phyloP scores from a whole-genome alignment of 2,797 vertebrate species.

The Chloroceryle inda region DNA sequence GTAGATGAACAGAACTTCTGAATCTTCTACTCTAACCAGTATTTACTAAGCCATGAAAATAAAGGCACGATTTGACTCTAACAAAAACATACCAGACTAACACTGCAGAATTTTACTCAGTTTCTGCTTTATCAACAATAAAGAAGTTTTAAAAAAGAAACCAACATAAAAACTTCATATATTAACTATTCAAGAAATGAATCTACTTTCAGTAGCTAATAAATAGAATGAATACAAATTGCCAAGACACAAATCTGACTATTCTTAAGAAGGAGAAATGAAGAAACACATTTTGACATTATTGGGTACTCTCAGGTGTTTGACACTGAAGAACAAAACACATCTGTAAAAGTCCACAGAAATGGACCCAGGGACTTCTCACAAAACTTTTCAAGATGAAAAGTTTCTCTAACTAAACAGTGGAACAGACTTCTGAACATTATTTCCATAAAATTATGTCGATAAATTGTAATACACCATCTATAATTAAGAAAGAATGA shows the following conservation, averaged over 20 bases:
- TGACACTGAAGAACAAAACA: background rate
- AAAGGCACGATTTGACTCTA: background rate
- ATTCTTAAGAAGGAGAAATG: background rate
- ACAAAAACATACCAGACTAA: background rate
- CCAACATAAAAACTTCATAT: background rate
- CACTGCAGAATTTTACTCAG: background rate
- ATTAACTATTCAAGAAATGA: background rate
- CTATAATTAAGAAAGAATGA: background rate
- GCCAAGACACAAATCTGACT: background rate
- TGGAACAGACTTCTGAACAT: background rate
- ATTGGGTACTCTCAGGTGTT: background rate
- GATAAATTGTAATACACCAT: background rate
- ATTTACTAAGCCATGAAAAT: background rate
- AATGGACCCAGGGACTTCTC: background rate
- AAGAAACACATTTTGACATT: background rate
- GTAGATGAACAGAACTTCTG: background rate
- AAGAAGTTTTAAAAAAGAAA: background rate
- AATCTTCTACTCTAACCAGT: background rate
- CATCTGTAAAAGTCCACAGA: background rate
- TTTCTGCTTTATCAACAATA: background rate
- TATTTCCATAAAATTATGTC: background rate
- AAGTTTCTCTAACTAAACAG: background rate
- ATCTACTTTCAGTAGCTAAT: background rate
- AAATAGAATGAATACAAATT: background rate
- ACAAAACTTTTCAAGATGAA: background rate